Evolutionary conservation across 2,888 invertebrate species (phyloP).

Genomic region (Microctonus brassicae): DNA sequence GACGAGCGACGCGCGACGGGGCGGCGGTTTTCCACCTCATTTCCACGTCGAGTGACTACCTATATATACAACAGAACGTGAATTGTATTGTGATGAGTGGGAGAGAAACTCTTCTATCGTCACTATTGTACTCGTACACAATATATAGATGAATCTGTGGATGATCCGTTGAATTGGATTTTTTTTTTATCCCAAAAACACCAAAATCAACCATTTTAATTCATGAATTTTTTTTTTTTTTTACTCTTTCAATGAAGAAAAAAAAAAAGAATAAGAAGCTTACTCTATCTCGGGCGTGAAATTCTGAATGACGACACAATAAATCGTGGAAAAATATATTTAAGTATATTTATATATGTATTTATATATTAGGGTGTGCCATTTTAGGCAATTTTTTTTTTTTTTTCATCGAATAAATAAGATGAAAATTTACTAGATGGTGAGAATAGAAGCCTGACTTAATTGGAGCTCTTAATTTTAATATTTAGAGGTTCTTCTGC

Average conservation of each 20-base stretch:
- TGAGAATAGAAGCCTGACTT: no score
- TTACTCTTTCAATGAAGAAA: background rate
- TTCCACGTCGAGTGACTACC: slow-evolving; percentile 64
- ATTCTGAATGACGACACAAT: background rate
- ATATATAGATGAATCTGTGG: slow-evolving; percentile 39
- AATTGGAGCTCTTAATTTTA: no score
- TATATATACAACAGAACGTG: slow-evolving; percentile 37
- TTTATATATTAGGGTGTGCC: no score
- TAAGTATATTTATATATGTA: no score
- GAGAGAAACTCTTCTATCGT: slow-evolving; percentile 45
- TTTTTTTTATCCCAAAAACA: slow-evolving; percentile 36
- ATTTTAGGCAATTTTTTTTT: no score
- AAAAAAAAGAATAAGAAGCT: slow-evolving; percentile 5
- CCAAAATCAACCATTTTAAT: background rate
- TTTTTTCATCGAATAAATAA: no score
- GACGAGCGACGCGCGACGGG: slow-evolving; percentile 41
- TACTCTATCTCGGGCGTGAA: background rate
- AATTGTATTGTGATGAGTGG: slow-evolving; percentile 59
- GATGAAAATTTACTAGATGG: no score
- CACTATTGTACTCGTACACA: slow-evolving; percentile 44
- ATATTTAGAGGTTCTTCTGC: no score
- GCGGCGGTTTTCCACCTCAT: slow-evolving; percentile 68
- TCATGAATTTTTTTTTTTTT: background rate
- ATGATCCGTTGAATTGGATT: slow-evolving; percentile 65
- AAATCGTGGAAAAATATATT: no score